phyloP scores from a whole-genome alignment of 2,113 vertebrate species.

The Varanus komodoensis region DNA sequence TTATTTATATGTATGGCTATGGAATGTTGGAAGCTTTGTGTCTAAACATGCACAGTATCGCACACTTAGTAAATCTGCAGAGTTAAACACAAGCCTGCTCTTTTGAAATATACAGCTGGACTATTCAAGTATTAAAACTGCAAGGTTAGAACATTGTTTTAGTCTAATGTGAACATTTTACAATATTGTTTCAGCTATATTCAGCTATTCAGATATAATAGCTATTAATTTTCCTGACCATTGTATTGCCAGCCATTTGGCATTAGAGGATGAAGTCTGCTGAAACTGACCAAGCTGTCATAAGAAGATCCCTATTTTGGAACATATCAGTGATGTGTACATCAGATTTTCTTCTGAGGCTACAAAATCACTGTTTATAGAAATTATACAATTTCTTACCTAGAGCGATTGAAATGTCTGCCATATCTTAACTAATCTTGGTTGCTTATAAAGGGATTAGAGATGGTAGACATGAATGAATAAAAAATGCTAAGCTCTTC shows the following conservation, averaged over 20 bases:
- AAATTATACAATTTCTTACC: constrained; percentile 18
- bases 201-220: too few relatives aligned
- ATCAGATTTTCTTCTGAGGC: not conserved
- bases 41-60: too few relatives aligned
- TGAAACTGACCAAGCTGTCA: constrained; percentile 6
- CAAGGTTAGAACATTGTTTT: not conserved
- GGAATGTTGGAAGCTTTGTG: not conserved
- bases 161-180: constrained; percentile 1
- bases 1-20: not conserved
- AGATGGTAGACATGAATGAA: constrained; percentile 9
- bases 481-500: constrained; percentile 7
- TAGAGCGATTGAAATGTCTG: not conserved
- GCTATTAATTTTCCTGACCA: constrained; percentile 1
- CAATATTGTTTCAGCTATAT: not conserved
- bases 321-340: not conserved
- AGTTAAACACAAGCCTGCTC: not conserved
- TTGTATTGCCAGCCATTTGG: not conserved
- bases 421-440: constrained; percentile 7
- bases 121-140: constrained; percentile 1
- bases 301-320: not conserved
- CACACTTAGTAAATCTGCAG: not conserved
- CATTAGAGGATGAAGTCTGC: constrained; percentile 16
- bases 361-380: constrained; percentile 19
- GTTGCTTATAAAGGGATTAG: constrained; percentile 26
- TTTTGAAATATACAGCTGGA: not conserved